Conservation (phyloP, 2,113 vertebrate genomes). For the Epinephelus fuscoguttatus region DNA sequence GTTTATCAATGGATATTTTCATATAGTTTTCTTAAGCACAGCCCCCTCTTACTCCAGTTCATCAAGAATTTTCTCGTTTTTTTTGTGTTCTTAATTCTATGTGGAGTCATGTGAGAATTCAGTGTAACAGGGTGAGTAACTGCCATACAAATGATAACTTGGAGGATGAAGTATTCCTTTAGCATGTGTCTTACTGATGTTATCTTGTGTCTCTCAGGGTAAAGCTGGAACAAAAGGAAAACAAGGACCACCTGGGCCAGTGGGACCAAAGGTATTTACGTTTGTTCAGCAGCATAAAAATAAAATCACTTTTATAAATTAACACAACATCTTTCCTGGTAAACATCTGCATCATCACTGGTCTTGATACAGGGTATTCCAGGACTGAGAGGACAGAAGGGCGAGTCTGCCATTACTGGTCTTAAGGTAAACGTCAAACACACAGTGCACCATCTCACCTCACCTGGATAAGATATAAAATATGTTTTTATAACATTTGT, state of each 20-base stretch:
- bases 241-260: conserved; percentile 71
- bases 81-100: no score
- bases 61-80: no score
- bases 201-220: conserved; percentile 70
- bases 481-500: no score
- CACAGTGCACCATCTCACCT: neutral
- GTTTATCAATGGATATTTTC: no score
- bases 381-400: conserved; percentile 77
- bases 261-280: conserved; percentile 76
- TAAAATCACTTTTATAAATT: neutral
- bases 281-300: neutral
- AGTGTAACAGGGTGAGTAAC: no score
- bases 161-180: neutral
- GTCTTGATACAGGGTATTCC: conserved; percentile 75
- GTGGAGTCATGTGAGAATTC: no score
- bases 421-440: conserved; percentile 67
- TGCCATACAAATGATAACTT: no score
- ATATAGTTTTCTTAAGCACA: no score
- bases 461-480: neutral
- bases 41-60: no score
- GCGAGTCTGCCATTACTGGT: conserved; percentile 59
- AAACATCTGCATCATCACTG: conserved; percentile 2
- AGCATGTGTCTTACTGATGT: neutral
- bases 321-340: no score
- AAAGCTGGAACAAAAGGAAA: conserved; percentile 69